Conservation (phyloP, 2,113 vertebrate genomes). For the Manacus vitellinus region DNA sequence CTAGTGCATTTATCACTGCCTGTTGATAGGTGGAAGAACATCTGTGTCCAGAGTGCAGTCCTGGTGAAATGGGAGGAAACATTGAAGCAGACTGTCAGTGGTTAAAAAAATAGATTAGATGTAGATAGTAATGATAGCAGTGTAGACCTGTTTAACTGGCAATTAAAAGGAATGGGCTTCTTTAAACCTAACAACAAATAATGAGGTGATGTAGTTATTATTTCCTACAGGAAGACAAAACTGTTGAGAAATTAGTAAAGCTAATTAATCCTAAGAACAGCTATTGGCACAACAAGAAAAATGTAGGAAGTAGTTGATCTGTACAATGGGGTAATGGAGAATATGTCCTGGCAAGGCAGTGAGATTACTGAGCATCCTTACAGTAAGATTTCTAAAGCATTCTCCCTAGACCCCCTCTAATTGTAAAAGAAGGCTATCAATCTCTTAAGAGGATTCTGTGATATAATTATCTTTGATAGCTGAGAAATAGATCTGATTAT, state of each 20-base stretch:
- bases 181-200: background rate
- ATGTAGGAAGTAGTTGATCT: background rate
- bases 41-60: background rate
- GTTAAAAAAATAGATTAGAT: background rate
- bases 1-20: accelerated
- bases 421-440: background rate
- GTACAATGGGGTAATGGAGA: background rate
- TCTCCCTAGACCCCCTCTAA: background rate
- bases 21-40: background rate
- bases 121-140: background rate
- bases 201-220: background rate
- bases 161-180: background rate
- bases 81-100: background rate
- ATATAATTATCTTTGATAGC: background rate
- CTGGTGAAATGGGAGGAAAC: background rate
- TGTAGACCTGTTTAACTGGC: background rate
- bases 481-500: background rate
- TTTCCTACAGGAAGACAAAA: background rate
- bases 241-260: background rate
- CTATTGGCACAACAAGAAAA: background rate
- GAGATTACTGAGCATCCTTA: background rate
- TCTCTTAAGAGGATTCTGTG: background rate
- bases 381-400: background rate
- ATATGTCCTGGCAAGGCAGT: background rate
- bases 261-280: background rate